Conservation (phyloP, 1,140 invertebrate species). For the Babylonia areolata region DNA sequence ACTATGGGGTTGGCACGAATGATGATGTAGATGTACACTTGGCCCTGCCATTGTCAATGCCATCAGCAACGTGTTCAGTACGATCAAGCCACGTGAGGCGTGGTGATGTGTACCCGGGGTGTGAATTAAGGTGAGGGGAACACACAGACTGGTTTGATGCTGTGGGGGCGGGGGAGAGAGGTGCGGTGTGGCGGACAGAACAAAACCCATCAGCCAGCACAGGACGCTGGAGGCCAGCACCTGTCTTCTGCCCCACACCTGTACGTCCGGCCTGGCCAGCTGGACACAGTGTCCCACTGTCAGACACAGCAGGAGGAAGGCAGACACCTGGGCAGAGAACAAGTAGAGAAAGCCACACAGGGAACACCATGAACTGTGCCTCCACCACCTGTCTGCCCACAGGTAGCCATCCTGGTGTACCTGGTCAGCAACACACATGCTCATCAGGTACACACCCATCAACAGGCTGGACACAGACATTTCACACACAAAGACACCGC, state of each 20-base stretch:
- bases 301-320: not conserved
- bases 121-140: not conserved
- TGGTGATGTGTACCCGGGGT: not conserved
- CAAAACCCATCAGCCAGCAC: not conserved
- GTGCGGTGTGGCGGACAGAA: not conserved
- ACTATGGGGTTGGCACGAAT: not conserved
- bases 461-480: conserved; percentile 52
- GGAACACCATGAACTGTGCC: conserved; percentile 39
- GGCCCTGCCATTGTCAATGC: not conserved
- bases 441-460: conserved; percentile 66
- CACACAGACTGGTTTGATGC: not conserved
- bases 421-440: conserved; percentile 58
- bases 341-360: not conserved
- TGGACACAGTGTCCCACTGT: not conserved
- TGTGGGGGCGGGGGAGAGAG: not conserved
- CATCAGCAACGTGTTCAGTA: not conserved
- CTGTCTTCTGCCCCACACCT: not conserved
- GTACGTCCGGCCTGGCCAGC: not conserved
- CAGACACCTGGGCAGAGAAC: conserved; percentile 42
- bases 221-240: conserved; percentile 55
- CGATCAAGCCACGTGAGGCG: not conserved
- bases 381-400: conserved; percentile 54
- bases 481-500: not conserved
- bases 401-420: conserved; percentile 58
- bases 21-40: not conserved